Conservation (phyloP, 2,888 invertebrate genomes). For the Fragum sueziense region DNA sequence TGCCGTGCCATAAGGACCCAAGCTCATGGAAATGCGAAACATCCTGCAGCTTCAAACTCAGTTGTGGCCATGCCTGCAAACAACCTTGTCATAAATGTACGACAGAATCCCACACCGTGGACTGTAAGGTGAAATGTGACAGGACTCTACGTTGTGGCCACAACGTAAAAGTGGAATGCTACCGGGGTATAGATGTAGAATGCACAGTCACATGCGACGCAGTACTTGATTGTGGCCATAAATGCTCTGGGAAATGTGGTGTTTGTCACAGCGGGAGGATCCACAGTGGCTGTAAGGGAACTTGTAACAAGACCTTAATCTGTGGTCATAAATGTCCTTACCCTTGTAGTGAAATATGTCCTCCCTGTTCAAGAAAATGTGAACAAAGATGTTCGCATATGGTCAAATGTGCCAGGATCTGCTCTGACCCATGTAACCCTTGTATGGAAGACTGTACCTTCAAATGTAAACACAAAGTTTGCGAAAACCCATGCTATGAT, state of each 20-base stretch:
- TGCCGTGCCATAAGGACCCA: conserved; percentile 68
- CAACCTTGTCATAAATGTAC: conserved; percentile 79
- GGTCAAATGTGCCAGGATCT: conserved; percentile 68
- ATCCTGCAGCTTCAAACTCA: conserved; percentile 79
- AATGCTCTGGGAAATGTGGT: conserved; percentile 81
- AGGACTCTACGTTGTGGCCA: conserved; percentile 54
- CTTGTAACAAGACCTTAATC: conserved; percentile 85
- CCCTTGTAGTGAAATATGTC: conserved; percentile 79
- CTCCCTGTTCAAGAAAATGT: conserved; percentile 80
- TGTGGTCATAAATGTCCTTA: conserved; percentile 80
- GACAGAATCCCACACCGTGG: conserved; percentile 30
- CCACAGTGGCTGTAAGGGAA: conserved; percentile 85
- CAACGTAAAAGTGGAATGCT: conserved; percentile 82
- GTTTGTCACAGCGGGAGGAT: conserved; percentile 84
- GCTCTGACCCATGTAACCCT: conserved; percentile 72
- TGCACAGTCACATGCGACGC: conserved; percentile 65
- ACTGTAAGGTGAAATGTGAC: conserved; percentile 46
- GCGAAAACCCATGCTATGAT: conserved; percentile 76
- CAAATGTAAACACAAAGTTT: conserved; percentile 74
- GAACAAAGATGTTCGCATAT: conserved; percentile 76
- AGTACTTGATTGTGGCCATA: conserved; percentile 66
- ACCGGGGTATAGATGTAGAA: conserved; percentile 80
- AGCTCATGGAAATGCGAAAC: conserved; percentile 66
- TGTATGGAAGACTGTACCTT: conserved; percentile 79
- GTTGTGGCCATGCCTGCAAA: conserved; percentile 81